Base-by-base conservation (phyloP, 2,113 vertebrate species). In the Prunella himalayana region DNA sequence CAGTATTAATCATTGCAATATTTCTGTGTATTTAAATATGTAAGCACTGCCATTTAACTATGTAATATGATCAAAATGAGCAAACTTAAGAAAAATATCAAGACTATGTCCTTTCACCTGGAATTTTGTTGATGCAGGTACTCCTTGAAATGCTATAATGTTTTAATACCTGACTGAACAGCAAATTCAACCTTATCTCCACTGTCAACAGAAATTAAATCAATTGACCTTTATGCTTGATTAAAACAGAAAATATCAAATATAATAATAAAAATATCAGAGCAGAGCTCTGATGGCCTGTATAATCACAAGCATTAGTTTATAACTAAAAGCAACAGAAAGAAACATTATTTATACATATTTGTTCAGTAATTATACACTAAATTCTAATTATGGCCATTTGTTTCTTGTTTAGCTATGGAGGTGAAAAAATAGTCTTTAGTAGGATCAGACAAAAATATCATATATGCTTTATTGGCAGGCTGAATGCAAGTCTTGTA, bases 1-100 rank as follows among this genome's bases (percentile, higher is more conserved):
- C 39, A 73, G 51, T 95, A 88, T 96, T 97, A 96, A 96, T 96
- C 77, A 57, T 71, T 31, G n/a, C 51, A 94, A 37, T n/a, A 41
- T 49, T 47, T 54, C 47, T 90, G 14, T 54, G 17, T 35, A 42
- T 16, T 66, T 59, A 59, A 81, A 37, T 44, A 50, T 37, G 59
- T 24, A 27, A 88, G 54, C 77, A 53, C 56, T 95, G 85, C 56
- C 92, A 64, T 95, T 93, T 94, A 92, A 93, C 57, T 68, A 71
- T 33, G 57, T 64, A 81, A 93, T 80, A 94, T 93, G 69, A 95
- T 88, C 35, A 69, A 88, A 94, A 94, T 80, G 81, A 61, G 1
- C 50, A 86, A 88, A 42, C 11, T 86, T 76, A 85, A 91, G 45
- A 30, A 90, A 93, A 88, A 51, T 45, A 85, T 50, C 70, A 90